These are phyloP conservation scores for Euspilapteryx auroguttella DNA, from an alignment of 2,888 invertebrate species.

Conservation along the genomic window DNA sequence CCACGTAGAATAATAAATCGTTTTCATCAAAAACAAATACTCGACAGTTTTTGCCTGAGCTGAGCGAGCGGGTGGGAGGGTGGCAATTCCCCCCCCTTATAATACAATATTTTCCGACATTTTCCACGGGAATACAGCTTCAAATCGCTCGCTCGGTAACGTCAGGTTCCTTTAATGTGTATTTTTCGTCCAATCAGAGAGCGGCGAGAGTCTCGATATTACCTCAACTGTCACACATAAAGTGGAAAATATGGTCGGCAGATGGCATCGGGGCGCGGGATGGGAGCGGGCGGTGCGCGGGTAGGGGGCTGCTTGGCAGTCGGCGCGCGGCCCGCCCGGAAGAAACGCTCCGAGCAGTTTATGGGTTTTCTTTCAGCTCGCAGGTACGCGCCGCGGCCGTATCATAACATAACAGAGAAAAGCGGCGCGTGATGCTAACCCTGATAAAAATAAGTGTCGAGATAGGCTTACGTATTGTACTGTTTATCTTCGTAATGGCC, in stretches of 20 bases:
- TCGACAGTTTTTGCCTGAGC: slow-evolving; percentile 62
- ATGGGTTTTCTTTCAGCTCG: slow-evolving; percentile 62
- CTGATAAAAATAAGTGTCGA: slow-evolving; percentile 62
- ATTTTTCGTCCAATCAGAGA: slow-evolving; percentile 64
- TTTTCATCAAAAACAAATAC: slow-evolving; percentile 64
- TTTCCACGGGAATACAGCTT: slow-evolving; percentile 63
- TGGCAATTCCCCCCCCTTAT: slow-evolving; percentile 62
- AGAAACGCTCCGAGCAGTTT: slow-evolving; percentile 57
- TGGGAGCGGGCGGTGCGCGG: slow-evolving; percentile 15
- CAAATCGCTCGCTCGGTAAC: slow-evolving; percentile 57
- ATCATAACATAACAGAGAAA: slow-evolving; percentile 62
- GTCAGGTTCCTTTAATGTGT: slow-evolving; percentile 62
- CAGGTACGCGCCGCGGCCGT: slow-evolving; percentile 56
- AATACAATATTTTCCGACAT: slow-evolving; percentile 63
- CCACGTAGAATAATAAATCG: slow-evolving; percentile 64
- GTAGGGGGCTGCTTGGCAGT: slow-evolving; percentile 10
- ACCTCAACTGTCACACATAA: slow-evolving; percentile 65
- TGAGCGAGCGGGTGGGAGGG: slow-evolving; percentile 55
- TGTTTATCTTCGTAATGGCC: slow-evolving; percentile 62
- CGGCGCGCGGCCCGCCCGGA: slow-evolving; percentile 31
- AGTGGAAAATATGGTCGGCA: slow-evolving; percentile 64
- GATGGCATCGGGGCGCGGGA: slow-evolving; percentile 28
- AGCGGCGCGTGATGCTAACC: slow-evolving; percentile 62
- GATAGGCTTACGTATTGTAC: slow-evolving; percentile 63
- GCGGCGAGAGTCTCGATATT: slow-evolving; percentile 62